A percentile compares a stretch with the other conserved stretches of the same genome.
These are phyloP conservation scores for Microcebus griseorufus DNA, from an alignment of 2,113 vertebrate genomes.

Conservation along the genomic window DNA sequence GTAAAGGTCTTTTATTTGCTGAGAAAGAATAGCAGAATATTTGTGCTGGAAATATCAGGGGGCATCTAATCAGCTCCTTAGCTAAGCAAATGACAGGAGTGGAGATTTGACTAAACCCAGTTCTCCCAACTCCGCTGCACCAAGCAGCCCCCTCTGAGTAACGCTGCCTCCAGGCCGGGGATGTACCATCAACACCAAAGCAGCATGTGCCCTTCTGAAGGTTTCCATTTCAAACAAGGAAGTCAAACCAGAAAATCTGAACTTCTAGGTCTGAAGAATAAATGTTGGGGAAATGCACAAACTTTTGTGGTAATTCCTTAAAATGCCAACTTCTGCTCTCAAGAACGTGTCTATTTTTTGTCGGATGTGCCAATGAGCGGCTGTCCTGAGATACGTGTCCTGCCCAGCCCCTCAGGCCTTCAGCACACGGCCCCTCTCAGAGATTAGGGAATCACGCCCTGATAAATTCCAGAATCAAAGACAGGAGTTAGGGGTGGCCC, in stretches of 20 bases:
- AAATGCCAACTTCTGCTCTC: background rate
- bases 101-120: background rate
- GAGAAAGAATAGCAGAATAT: background rate
- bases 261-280: background rate
- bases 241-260: background rate
- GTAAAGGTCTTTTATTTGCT: background rate
- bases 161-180: background rate
- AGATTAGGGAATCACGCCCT: background rate
- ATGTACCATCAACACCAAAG: rapidly evolving
- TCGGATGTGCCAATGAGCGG: background rate
- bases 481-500: background rate
- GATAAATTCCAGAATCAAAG: background rate
- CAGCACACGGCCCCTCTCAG: background rate
- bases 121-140: background rate
- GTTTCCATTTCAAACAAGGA: background rate
- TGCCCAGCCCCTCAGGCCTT: background rate
- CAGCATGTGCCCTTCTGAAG: background rate
- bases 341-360: background rate
- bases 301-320: background rate
- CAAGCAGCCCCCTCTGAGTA: rapidly evolving
- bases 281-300: background rate
- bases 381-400: rapidly evolving
- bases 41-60: background rate
- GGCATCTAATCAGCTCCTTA: rapidly evolving
- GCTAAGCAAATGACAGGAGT: rapidly evolving